Conservation (phyloP, 2,113 vertebrate species). For the Aphyosemion australe region DNA sequence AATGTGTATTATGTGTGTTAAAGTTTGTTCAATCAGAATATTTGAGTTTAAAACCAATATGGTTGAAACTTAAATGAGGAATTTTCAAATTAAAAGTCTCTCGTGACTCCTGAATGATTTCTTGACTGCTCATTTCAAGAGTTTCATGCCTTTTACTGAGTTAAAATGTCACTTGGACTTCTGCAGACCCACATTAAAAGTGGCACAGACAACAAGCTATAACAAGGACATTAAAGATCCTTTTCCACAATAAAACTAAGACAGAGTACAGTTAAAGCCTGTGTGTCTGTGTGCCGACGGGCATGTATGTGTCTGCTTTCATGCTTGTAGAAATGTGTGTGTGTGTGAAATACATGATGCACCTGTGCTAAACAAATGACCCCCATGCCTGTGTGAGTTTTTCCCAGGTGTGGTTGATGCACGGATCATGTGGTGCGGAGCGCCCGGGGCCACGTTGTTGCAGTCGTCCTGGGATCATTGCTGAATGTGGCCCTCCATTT, state of each 20-base stretch:
- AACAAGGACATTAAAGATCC: slow-evolving; percentile 7
- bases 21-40: too few species aligned
- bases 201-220: slow-evolving; percentile 12
- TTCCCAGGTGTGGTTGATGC: slow-evolving; percentile 74
- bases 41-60: too few species aligned
- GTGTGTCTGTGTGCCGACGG: slow-evolving; percentile 20
- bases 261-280: slow-evolving; percentile 45
- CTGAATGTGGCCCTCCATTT: slow-evolving; percentile 76
- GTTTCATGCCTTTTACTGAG: neutral
- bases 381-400: slow-evolving; percentile 60
- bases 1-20: too few species aligned
- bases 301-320: slow-evolving; percentile 21
- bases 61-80: too few species aligned
- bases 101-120: too few species aligned
- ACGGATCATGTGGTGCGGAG: slow-evolving; percentile 73
- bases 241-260: slow-evolving; percentile 8
- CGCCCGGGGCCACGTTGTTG: slow-evolving; percentile 69
- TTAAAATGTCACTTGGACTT: neutral
- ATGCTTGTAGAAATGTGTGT: slow-evolving; percentile 32
- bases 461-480: slow-evolving; percentile 73
- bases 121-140: neutral
- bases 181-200: neutral
- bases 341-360: slow-evolving; percentile 51
- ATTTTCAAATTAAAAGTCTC: too few species aligned
- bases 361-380: slow-evolving; percentile 74